Conservation (phyloP, 2,888 invertebrate genomes). For the Drosophila atripex region DNA sequence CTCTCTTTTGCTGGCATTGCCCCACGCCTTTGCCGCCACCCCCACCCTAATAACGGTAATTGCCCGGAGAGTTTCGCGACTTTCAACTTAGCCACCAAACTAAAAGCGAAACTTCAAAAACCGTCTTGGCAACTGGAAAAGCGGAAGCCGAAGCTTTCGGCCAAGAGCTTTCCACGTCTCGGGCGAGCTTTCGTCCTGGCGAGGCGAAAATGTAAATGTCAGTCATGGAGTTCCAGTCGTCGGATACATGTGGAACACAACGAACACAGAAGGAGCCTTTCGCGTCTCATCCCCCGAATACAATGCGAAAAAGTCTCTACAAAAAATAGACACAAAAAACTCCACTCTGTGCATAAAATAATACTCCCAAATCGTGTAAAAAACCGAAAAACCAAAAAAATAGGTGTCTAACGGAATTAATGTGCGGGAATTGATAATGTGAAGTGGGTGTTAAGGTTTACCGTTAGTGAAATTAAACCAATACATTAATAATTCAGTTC, state of each 20-base stretch:
- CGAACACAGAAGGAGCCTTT: slow-evolving; percentile 55
- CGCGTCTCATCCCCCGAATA: slow-evolving; percentile 66
- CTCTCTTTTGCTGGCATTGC: slow-evolving; percentile 1
- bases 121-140: slow-evolving; percentile 46
- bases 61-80: slow-evolving; percentile 44
- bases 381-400: not conserved
- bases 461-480: slow-evolving; percentile 18
- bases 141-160: slow-evolving; percentile 34
- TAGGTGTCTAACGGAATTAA: slow-evolving; percentile 13
- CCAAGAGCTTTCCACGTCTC: slow-evolving; percentile 19
- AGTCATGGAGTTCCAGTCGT: slow-evolving; percentile 84
- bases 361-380: slow-evolving; percentile 1
- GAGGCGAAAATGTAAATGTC: slow-evolving; percentile 62
- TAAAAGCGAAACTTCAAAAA: slow-evolving; percentile 43
- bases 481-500: slow-evolving; percentile 41
- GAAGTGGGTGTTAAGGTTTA: slow-evolving; percentile 18
- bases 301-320: slow-evolving; percentile 73
- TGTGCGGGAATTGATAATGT: slow-evolving; percentile 29
- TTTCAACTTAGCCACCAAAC: slow-evolving; percentile 37
- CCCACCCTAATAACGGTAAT: slow-evolving; percentile 26
- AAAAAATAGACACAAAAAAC: slow-evolving; percentile 48
- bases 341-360: slow-evolving; percentile 24
- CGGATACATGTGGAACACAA: slow-evolving; percentile 82
- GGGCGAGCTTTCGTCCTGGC: slow-evolving; percentile 53
- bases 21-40: not conserved